Evolutionary conservation across 2,888 invertebrate species (phyloP), one percentile per base, ranked within the genome.

Genomic region (Philonicus albiceps): DNA sequence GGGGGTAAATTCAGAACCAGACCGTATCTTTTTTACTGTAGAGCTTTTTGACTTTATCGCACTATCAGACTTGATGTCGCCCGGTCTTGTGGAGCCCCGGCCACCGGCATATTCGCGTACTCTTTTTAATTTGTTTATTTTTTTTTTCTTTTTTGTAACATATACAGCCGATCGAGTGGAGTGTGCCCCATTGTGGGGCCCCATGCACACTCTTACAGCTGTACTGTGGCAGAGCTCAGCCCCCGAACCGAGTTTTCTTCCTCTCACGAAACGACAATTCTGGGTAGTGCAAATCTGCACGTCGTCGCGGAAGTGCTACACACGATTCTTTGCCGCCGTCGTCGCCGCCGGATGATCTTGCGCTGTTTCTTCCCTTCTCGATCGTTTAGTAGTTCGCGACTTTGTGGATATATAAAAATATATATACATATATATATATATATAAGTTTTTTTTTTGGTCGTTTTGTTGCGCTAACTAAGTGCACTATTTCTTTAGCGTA

Each of bases 61-160:
- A n/a, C 40, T 84, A 84, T 84, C 84, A 84, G 84, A 84, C 84
- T 73, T 84, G 16, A 31, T 73, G 84, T 84, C 84, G 84, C 84
- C 84, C 81, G 81, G 31, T 37, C 76, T 37, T 31, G 31, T 5
- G 31, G 40, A 2, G 7, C 22, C 22, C 34, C 76, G 37, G 74
- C 74, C 22, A 19, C 81, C 81, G 81, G 81, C 64, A 30, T 37
- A 37, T 37, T 37, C 37, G 37, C 37, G 37, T 37, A 37, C 37
- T 37, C 11, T 5, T 37, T 37, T 37, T n/a, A n/a, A n/a, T n/a
- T n/a, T n/a, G n/a, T n/a, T n/a, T n/a, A 31, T 53, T 22, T 19
- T 49, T 31, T 27, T 40, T 53, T 13, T 43, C n/a, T n/a, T n/a
- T n/a, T n/a, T n/a, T n/a, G n/a, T n/a, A n/a, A 43, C 43, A 43